A percentile compares a stretch with the other conserved stretches of the same genome.
These are phyloP conservation scores for Notarius quadriscutis DNA, from an alignment of 2,113 vertebrate genomes.

Conservation along the genomic window DNA sequence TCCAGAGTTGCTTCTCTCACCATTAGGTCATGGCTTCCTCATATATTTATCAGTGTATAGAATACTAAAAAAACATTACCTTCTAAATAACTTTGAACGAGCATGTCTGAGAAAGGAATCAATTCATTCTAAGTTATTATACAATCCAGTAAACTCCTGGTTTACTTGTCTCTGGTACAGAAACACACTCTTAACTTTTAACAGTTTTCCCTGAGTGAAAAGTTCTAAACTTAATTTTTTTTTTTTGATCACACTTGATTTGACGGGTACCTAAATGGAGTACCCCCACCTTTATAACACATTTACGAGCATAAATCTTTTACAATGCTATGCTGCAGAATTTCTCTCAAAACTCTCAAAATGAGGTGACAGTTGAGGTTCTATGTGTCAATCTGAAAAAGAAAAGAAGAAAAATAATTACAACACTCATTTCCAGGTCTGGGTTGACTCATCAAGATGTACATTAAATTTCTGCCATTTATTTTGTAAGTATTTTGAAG, in stretches of 20 bases:
- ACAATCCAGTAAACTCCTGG: background rate
- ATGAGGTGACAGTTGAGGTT: background rate
- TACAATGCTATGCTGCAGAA: background rate
- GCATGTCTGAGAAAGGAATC: background rate
- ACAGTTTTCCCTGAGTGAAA: background rate
- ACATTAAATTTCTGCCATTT: background rate
- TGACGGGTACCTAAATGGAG: background rate
- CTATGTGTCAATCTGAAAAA: background rate
- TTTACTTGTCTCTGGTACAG: background rate
- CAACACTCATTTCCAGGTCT: background rate
- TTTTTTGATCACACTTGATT: background rate
- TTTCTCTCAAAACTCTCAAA: background rate
- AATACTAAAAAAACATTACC: no score
- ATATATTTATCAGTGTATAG: no score
- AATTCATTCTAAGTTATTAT: background rate
- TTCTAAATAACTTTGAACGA: background rate
- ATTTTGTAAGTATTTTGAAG: background rate
- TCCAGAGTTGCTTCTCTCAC: no score
- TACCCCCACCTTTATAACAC: background rate
- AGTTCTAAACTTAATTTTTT: background rate
- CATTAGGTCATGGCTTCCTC: no score
- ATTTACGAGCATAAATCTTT: background rate
- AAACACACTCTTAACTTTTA: background rate
- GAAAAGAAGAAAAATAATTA: background rate
- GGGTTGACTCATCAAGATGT: no score